These are phyloP conservation scores for Pundamilia nyererei DNA, from an alignment of 2,113 vertebrate genomes.

Conservation along the genomic window DNA sequence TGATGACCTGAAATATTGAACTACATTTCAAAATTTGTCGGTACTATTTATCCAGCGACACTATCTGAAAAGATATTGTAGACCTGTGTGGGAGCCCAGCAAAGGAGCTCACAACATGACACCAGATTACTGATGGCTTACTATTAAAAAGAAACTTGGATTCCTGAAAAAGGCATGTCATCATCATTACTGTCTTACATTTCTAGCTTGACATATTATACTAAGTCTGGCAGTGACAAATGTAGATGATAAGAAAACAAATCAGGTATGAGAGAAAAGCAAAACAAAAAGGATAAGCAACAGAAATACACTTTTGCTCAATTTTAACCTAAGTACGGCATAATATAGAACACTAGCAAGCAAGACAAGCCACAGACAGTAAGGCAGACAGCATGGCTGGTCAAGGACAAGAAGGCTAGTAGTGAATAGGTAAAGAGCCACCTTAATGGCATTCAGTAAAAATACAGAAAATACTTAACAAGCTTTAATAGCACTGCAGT, in stretches of 20 bases:
- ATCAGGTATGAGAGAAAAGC: not conserved
- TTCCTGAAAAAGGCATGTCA: not conserved
- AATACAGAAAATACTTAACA: not conserved
- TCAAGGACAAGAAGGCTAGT: conserved; percentile 6
- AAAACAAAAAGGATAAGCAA: not conserved
- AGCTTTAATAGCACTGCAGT: not conserved
- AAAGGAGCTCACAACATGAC: not conserved
- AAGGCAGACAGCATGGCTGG: not conserved
- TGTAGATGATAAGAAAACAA: not conserved
- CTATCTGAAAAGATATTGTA: not conserved
- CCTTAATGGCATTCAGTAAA: not conserved
- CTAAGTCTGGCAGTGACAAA: not conserved
- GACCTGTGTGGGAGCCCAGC: not conserved
- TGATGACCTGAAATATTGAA: not conserved
- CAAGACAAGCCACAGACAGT: not conserved
- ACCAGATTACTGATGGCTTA: not conserved
- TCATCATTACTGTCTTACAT: not conserved
- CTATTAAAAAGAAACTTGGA: not conserved
- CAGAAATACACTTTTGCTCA: not conserved
- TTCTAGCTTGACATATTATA: not conserved
- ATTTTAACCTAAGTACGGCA: not conserved
- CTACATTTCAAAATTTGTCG: not conserved
- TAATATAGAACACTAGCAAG: not conserved
- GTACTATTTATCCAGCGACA: not conserved
- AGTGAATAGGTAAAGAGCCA: not conserved